Base-by-base conservation (phyloP, 2,888 invertebrate species). In the Toxonevra muliebris region DNA sequence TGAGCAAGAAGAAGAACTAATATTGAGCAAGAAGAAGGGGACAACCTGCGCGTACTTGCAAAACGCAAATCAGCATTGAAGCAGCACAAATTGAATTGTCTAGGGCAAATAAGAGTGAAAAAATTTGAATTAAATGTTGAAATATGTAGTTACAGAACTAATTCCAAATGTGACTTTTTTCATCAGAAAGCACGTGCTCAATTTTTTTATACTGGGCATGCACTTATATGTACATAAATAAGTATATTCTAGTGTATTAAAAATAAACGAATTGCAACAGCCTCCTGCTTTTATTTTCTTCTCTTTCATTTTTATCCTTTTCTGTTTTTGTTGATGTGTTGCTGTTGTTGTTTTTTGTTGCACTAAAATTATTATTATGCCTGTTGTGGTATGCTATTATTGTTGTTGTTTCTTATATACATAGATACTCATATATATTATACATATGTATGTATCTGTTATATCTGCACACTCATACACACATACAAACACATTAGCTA, bases 301-400 rank as follows among this genome's bases (percentile, higher is more conserved):
- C n/a, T 54, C 65, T 19, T 65, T 66, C 59, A 10, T 53, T 61
- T 53, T 53, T 61, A 50, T 50, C 50, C 41, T 61, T 52, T 53
- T 58, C 67, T 69, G 52, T 61, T 70, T 41, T 66, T 66, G 55
- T 54, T 66, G 65, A 65, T 63, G 53, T 67, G 71, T 67, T 71
- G 71, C 59, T 71, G 65, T 63, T 69, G 66, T 71, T 71, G 71
- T 69, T 68, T 69, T 67, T 68, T 15, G 43, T 52, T 43, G 20
- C 43, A 54, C 30, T 53, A 61, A 66, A 70, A 68, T 66, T 70
- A 68, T 66, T 68, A 66, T 66, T 68, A 54, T 61, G 55, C 43
- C 55, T 60, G 11, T 19, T 50, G 59, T 30, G 30, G 30, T 30
- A 30, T 64, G 42, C 62, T 65, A 48, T 61, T 64, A 30, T 40